phyloP scores from a whole-genome alignment of 1,140 invertebrate genomes.

The Riptortus pedestris region DNA sequence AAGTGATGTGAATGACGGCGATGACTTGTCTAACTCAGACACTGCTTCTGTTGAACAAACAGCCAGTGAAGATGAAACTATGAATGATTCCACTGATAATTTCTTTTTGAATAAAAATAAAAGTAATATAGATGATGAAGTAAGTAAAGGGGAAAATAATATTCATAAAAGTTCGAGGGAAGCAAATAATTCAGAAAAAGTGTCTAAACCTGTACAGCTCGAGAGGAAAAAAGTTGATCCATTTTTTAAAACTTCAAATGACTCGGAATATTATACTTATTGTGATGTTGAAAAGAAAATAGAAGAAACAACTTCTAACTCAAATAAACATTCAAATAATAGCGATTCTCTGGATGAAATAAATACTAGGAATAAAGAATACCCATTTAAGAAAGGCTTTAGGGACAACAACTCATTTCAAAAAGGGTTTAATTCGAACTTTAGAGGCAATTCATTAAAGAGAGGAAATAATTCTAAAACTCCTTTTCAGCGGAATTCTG shows the following conservation, averaged over 20 bases:
- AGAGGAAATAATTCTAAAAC: no score
- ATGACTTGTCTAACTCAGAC: background rate
- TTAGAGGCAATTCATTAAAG: background rate
- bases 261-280: constrained; percentile 15
- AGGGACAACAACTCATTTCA: background rate
- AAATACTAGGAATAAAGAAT: background rate
- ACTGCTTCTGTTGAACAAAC: background rate
- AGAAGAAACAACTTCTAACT: background rate
- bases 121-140: background rate
- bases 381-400: background rate
- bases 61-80: background rate
- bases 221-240: constrained; percentile 21
- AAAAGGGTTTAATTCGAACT: background rate
- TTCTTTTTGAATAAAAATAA: background rate
- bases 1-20: background rate
- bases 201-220: background rate
- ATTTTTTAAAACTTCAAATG: constrained; percentile 21
- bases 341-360: background rate
- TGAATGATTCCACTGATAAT: background rate
- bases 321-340: background rate
- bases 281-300: background rate
- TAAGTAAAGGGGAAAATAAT: background rate
- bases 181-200: background rate
- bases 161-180: background rate
- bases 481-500: background rate